These are phyloP conservation scores for Myotis davidii DNA, from an alignment of 2,113 vertebrate genomes.

Conservation along the genomic window DNA sequence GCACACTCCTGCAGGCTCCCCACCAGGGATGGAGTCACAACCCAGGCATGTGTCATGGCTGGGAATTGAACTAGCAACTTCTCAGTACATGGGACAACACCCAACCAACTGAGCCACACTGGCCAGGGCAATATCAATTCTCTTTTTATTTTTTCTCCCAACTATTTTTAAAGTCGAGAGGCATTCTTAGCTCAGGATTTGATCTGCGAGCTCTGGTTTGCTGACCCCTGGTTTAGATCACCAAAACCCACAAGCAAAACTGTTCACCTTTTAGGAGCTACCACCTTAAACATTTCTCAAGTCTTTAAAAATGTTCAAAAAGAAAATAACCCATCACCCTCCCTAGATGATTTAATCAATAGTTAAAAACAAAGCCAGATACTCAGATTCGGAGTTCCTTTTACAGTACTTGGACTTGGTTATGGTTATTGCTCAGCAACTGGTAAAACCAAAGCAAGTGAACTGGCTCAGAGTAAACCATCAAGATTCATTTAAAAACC, in stretches of 20 bases:
- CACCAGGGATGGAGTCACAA: background rate
- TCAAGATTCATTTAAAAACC: background rate
- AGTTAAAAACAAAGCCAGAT: background rate
- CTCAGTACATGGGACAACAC: background rate
- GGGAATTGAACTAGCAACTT: background rate
- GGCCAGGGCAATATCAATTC: background rate
- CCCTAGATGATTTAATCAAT: background rate
- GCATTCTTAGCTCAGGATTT: conserved; percentile 6
- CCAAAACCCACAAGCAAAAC: background rate
- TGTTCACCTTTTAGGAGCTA: background rate
- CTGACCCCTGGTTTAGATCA: background rate
- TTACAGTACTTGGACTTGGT: background rate
- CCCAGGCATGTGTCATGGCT: background rate
- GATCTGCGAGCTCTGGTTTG: background rate
- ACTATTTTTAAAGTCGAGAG: background rate
- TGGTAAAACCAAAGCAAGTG: background rate
- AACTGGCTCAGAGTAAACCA: conserved; percentile 26
- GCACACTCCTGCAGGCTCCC: background rate
- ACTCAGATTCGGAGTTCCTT: background rate
- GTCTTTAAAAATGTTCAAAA: background rate
- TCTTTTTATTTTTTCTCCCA: background rate
- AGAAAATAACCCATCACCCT: background rate
- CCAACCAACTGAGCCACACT: background rate
- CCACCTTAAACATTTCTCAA: background rate
- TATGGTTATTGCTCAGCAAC: conserved; percentile 1